Evolutionary conservation across 2,888 invertebrate species (phyloP).

Genomic region (Cepaea hortensis): DNA sequence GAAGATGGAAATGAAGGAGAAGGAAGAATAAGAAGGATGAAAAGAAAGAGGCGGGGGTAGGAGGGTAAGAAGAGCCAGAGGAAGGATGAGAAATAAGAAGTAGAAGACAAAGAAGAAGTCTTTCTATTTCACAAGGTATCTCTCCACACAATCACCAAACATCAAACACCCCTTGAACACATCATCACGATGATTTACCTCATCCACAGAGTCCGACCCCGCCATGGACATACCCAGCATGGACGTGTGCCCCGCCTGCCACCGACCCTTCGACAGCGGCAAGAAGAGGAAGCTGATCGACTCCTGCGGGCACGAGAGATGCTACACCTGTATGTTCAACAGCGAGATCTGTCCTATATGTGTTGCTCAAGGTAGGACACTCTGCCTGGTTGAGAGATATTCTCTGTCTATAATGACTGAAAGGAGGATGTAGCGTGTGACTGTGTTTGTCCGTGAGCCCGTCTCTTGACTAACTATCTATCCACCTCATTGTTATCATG

Average conservation of each 20-base stretch:
- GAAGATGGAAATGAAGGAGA: background rate
- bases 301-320: constrained; percentile 95
- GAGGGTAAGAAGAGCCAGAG: background rate
- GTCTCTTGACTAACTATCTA: too few relatives aligned
- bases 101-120: background rate
- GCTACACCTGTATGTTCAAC: constrained; percentile 95
- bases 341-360: constrained; percentile 85
- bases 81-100: background rate
- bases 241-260: constrained; percentile 76
- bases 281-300: constrained; percentile 96
- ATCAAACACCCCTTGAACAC: too few relatives aligned
- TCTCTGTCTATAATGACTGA: background rate
- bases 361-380: constrained; percentile 53
- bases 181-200: background rate
- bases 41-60: background rate
- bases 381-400: constrained; percentile 35
- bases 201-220: constrained; percentile 43
- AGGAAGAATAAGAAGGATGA: background rate
- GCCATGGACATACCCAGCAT: constrained; percentile 33
- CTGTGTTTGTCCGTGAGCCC: too few relatives aligned
- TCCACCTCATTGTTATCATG: too few relatives aligned
- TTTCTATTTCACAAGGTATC: too few relatives aligned
- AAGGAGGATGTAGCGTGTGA: too few relatives aligned
- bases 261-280: constrained; percentile 94
- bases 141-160: too few relatives aligned